Evolutionary conservation across 2,797 vertebrate species (phyloP), one percentile per base, ranked within the genome.

Genomic region (Menidia menidia): DNA sequence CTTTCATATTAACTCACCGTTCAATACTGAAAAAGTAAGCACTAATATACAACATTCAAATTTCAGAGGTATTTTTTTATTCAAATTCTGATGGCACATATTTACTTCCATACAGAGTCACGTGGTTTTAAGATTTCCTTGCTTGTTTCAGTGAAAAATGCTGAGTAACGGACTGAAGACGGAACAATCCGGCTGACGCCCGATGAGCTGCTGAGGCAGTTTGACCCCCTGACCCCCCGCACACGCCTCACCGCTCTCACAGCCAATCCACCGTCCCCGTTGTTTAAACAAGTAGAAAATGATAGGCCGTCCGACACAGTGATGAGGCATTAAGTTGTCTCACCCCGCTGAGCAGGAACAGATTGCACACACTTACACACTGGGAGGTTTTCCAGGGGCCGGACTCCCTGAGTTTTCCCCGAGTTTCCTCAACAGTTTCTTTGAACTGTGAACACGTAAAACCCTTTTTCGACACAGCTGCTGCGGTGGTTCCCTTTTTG

Each of bases 381-480:
- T 71, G 61, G 19, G 53, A 50, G 60, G 43, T n/a, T 25, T 25
- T 25, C 25, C 25, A 25, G 25, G 25, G 25, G 25, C 25, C 25
- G 25, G 45, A 62, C 71, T 50, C 35, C 82, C 71, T 82, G 80
- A 85, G 81, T 81, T 64, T 63, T 53, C 58, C 67, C 31, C 52
- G 69, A 81, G 67, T 68, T 81, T 77, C 32, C 45, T 10, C 6
- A 16, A 42, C 43, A 31, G 12, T 51, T 70, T 64, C 25, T 25
- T 25, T 25, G 25, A 25, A 25, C 25, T 25, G 25, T 67, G 30
- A 47, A 42, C 32, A 66, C 55, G 10, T 25, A 65, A 71, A 35
- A 66, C 41, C 12, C 59, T 59, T 44, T 60, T 73, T 76, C 25
- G 32, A 68, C 14, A 47, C 47, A 51, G 51, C 69, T 62, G 64